phyloP scores from a whole-genome alignment of 1,140 invertebrate genomes.

The Coptotermes formosanus region DNA sequence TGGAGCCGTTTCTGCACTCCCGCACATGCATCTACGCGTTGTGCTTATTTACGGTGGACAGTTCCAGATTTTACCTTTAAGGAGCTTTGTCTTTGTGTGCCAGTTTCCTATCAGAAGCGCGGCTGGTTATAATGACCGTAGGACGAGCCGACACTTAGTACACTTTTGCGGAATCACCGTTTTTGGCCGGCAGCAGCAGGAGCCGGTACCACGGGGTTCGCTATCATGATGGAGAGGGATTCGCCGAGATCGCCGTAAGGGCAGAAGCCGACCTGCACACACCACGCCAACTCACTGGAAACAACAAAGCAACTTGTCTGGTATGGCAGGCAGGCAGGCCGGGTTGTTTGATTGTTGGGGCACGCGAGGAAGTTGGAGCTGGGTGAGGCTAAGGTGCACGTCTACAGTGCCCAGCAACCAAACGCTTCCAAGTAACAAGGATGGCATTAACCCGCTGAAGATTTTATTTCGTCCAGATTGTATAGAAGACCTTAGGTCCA shows the following conservation, averaged over 20 bases:
- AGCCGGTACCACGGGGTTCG: not conserved
- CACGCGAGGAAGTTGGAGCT: not conserved
- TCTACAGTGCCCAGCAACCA: not conserved
- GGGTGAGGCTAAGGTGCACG: not conserved
- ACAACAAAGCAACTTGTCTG: slow-evolving; percentile 3
- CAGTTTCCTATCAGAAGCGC: no score
- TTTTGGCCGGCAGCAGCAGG: not conserved
- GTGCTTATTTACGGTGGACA: no score
- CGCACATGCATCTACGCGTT: no score
- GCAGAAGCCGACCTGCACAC: not conserved
- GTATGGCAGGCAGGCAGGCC: not conserved
- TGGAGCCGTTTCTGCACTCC: no score
- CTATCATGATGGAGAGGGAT: slow-evolving; percentile 8
- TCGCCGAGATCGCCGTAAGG: slow-evolving; percentile 11
- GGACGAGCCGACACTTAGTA: not conserved
- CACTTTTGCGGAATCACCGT: not conserved
- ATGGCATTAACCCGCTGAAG: no score
- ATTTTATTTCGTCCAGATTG: no score
- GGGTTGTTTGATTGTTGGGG: not conserved
- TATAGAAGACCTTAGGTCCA: no score
- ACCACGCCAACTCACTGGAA: no score
- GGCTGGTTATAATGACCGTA: no score
- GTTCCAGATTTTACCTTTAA: no score
- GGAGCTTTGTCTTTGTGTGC: no score
- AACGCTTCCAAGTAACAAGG: no score